Percentiles rank a stretch among this genome's conserved stretches.
These are phyloP conservation scores for Pseudochaenichthys georgianus DNA, from an alignment of 2,797 vertebrate species.

Conservation along the genomic window DNA sequence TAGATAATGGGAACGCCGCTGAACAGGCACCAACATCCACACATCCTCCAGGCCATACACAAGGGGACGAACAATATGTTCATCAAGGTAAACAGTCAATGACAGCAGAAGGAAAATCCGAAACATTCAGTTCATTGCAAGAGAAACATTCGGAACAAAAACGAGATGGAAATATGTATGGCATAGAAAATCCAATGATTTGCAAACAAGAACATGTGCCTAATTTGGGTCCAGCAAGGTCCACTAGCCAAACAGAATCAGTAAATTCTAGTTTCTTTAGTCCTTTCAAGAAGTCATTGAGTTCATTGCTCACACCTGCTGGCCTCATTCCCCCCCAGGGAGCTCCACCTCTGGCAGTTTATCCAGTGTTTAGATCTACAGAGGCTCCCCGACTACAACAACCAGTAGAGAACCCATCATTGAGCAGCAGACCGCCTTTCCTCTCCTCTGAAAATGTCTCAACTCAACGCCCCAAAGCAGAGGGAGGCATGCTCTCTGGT, in stretches of 20 bases:
- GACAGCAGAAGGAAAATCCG: constrained; percentile 14
- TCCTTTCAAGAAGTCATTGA: constrained; percentile 92
- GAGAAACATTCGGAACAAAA: constrained; percentile 42
- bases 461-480: constrained; percentile 62
- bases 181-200: constrained; percentile 43
- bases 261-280: constrained; percentile 85
- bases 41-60: constrained; percentile 42
- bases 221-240: constrained; percentile 23
- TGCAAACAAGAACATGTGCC: constrained; percentile 44
- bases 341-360: constrained; percentile 77
- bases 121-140: constrained; percentile 47
- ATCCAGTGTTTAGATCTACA: constrained; percentile 82
- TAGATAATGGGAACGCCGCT: constrained; percentile 46
- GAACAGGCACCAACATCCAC: constrained; percentile 45
- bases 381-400: constrained; percentile 73
- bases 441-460: constrained; percentile 83
- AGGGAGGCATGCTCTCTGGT: constrained; percentile 78
- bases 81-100: constrained; percentile 22
- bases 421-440: constrained; percentile 82
- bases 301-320: constrained; percentile 86
- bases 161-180: constrained; percentile 33
- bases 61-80: constrained; percentile 35
- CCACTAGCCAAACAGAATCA: constrained; percentile 45
- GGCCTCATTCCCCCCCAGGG: constrained; percentile 75
- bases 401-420: constrained; percentile 73